Conservation (phyloP, 2,113 vertebrate species). For the Eretmochelys imbricata region DNA sequence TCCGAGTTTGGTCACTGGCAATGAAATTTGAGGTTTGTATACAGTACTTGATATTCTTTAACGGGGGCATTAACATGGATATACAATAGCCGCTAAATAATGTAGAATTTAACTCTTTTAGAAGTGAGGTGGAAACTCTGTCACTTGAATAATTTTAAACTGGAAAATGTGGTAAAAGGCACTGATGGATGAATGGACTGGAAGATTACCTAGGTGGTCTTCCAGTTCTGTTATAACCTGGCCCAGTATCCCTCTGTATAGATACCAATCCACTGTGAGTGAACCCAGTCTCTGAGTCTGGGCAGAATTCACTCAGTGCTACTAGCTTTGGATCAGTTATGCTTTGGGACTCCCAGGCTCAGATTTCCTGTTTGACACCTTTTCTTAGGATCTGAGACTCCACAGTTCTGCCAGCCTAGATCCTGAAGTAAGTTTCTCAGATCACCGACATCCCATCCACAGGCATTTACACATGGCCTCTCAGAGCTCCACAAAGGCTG, state of each 20-base stretch:
- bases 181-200: background rate
- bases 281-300: background rate
- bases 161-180: background rate
- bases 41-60: background rate
- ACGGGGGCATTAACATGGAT: background rate
- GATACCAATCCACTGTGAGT: background rate
- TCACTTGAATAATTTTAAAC: background rate
- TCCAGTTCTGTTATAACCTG: background rate
- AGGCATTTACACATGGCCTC: background rate
- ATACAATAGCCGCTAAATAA: background rate
- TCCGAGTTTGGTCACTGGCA: constrained; percentile 7
- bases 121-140: background rate
- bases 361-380: background rate
- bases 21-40: background rate
- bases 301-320: background rate
- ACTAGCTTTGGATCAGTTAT: background rate
- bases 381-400: background rate
- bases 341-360: background rate
- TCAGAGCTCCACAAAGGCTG: background rate
- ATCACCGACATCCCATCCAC: background rate
- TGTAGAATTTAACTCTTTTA: background rate
- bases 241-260: background rate
- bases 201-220: background rate
- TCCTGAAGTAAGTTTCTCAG: background rate
- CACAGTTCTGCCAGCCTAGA: background rate